A percentile compares a stretch with the other conserved stretches of the same genome.
These are phyloP conservation scores for Eulemur macaco DNA, from an alignment of 2,113 vertebrate genomes.

Conservation along the genomic window DNA sequence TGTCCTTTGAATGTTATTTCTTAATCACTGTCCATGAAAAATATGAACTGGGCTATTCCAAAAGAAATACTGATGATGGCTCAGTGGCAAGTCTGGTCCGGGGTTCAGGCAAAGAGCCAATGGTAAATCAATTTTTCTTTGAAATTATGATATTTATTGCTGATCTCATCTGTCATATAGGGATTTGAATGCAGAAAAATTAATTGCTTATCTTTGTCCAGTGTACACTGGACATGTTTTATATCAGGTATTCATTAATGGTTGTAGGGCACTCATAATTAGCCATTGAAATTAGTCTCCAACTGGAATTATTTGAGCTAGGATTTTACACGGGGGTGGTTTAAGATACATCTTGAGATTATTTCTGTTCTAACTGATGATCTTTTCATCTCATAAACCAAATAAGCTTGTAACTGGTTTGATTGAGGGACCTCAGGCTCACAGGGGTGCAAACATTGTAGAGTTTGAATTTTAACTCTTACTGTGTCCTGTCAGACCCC, in stretches of 20 bases:
- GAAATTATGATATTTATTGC: slow-evolving; percentile 63
- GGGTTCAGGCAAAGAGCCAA: slow-evolving; percentile 44
- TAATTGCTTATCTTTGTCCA: slow-evolving; percentile 43
- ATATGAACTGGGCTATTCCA: neutral
- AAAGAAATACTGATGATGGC: slow-evolving; percentile 14
- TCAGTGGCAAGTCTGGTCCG: slow-evolving; percentile 4
- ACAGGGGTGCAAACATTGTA: neutral
- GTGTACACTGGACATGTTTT: slow-evolving; percentile 39
- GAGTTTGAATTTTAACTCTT: neutral
- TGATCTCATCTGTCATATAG: neutral
- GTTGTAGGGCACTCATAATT: slow-evolving; percentile 63
- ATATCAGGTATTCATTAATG: slow-evolving; percentile 40
- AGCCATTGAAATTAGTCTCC: slow-evolving; percentile 55
- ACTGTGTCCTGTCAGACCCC: neutral
- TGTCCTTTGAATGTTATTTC: neutral
- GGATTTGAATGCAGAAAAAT: neutral
- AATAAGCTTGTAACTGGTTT: neutral
- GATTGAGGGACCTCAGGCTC: neutral
- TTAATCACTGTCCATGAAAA: neutral
- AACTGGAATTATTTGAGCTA: slow-evolving; percentile 31
- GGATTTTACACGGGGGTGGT: slow-evolving; percentile 44
- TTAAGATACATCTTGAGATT: neutral
- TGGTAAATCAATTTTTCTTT: slow-evolving; percentile 45
- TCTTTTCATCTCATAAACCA: neutral
- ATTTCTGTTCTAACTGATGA: neutral